Conservation (phyloP, 2,888 invertebrate genomes). For the Xestia xanthographa region DNA sequence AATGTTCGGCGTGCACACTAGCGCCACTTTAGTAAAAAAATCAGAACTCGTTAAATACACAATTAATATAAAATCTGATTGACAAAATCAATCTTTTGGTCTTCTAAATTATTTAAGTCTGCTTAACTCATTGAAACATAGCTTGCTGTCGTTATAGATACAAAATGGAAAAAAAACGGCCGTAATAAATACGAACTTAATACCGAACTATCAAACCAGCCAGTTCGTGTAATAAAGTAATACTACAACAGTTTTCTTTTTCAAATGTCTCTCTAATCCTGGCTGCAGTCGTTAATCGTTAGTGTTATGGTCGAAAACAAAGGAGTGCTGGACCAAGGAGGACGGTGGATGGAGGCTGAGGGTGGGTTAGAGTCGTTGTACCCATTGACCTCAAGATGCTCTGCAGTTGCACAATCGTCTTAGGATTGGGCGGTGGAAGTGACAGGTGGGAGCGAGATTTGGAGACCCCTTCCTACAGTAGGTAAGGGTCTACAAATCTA, state of each 20-base stretch:
- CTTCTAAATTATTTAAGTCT: too few relatives aligned
- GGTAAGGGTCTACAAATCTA: not conserved
- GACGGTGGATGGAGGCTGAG: slow-evolving; percentile 18
- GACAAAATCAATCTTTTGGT: too few relatives aligned
- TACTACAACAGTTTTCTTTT: slow-evolving; percentile 52
- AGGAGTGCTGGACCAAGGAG: slow-evolving; percentile 67
- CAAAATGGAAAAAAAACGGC: too few relatives aligned
- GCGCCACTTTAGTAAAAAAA: too few relatives aligned
- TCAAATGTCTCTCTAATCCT: slow-evolving; percentile 61
- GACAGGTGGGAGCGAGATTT: slow-evolving; percentile 24
- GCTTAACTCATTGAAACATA: too few relatives aligned
- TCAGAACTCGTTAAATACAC: too few relatives aligned
- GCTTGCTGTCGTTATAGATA: too few relatives aligned
- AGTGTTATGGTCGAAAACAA: slow-evolving; percentile 74
- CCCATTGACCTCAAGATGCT: slow-evolving; percentile 80
- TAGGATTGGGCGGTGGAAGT: slow-evolving; percentile 29
- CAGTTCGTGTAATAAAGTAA: slow-evolving; percentile 54
- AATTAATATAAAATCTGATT: too few relatives aligned
- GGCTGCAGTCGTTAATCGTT: slow-evolving; percentile 69
- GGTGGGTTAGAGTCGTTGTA: slow-evolving; percentile 75
- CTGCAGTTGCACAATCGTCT: slow-evolving; percentile 71
- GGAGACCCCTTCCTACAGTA: not conserved
- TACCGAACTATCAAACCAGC: slow-evolving; percentile 15
- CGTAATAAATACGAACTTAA: too few relatives aligned
- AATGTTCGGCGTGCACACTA: too few relatives aligned